phyloP scores from a whole-genome alignment of 2,888 invertebrate species.

The Penaeus monodon region DNA sequence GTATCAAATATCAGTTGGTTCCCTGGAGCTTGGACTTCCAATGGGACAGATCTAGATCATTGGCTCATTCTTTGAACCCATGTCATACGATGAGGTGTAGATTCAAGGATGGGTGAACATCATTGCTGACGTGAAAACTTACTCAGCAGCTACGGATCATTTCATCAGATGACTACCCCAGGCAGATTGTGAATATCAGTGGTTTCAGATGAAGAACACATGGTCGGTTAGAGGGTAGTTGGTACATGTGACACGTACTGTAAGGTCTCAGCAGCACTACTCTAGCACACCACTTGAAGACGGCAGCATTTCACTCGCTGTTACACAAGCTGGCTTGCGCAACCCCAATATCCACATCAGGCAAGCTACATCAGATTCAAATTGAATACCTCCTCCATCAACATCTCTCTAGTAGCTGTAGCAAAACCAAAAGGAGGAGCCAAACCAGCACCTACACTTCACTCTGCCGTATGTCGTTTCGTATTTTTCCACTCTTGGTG shows the following conservation, averaged over 20 bases:
- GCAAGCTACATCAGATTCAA: background rate
- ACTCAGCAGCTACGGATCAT: constrained; percentile 7
- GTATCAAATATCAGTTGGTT: background rate
- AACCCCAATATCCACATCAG: too few relatives aligned
- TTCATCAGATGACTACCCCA: background rate
- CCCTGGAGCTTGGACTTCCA: background rate
- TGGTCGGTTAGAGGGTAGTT: background rate
- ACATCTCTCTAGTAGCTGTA: constrained; percentile 21
- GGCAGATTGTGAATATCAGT: background rate
- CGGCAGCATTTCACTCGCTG: too few relatives aligned
- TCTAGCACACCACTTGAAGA: too few relatives aligned
- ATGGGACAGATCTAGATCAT: too few relatives aligned
- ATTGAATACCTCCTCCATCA: background rate
- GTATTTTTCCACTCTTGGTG: too few relatives aligned
- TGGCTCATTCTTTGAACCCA: too few relatives aligned
- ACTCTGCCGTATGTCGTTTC: too few relatives aligned
- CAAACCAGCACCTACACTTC: background rate
- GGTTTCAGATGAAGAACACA: background rate
- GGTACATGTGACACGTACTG: background rate
- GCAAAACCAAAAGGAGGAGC: constrained; percentile 15
- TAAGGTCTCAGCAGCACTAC: too few relatives aligned
- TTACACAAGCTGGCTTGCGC: too few relatives aligned
- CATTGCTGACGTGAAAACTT: background rate
- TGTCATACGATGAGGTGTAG: too few relatives aligned
- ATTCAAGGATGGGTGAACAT: constrained; percentile 19